Base-by-base conservation (phyloP, 2,888 invertebrate genomes). In the Pyralis farinalis region DNA sequence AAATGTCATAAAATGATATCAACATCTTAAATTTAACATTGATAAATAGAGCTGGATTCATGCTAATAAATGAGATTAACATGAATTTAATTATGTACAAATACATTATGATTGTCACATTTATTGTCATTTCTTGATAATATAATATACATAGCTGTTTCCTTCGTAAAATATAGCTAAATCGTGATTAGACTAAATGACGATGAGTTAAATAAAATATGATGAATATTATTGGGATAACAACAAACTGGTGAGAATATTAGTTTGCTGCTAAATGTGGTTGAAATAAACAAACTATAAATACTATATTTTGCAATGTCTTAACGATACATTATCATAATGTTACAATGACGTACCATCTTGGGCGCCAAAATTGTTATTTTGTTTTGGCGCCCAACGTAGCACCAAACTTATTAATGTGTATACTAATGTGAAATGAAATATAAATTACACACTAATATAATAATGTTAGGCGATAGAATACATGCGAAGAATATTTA, bases 1-100 rank as follows among this genome's bases (percentile, higher is more conserved):
- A 84, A 87, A 84, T 85, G 73, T 84, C 84, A 81, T 86, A 86
- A 87, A 85, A 85, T 86, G 84, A 87, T 86, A 86, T 84, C 74
- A 88, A 88, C 88, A 84, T 85, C 86, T 86, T 88, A 87, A 60
- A 53, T 56, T 71, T 84, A 86, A 87, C 86, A 87, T 82, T 85
- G 86, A 87, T 87, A 86, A 84, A 84, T 84, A 83, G 58, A 66
- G 52, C 61, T 53, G 59, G 62, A 66, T 69, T 62, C 62, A 53
- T 62, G 57, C 59, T 65, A 69, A 63, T 73, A 64, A 65, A 73
- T 72, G 68, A 61, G 60, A 70, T 66, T 71, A 78, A 76, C 63
- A 67, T 71, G 63, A 74, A 58, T 58, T 56, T 57, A 58, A 65
- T 61, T 81, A 80, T 75, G 58, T 81, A 82, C 81, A 80, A 66